These are phyloP conservation scores for Stramonita haemastoma DNA, from an alignment of 2,888 invertebrate species.

Conservation along the genomic window DNA sequence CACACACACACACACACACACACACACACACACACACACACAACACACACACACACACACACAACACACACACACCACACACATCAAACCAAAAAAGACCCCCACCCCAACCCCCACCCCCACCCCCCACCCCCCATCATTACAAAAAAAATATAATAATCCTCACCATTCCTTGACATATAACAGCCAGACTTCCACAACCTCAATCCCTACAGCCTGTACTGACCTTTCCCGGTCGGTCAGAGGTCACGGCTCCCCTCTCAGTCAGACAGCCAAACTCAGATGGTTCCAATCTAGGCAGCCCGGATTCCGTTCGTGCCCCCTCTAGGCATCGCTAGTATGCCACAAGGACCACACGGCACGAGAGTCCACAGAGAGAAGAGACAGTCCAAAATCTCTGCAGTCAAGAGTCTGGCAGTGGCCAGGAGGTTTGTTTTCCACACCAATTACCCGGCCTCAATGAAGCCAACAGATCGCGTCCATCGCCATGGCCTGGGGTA, in stretches of 20 bases:
- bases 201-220: not conserved
- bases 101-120: no score
- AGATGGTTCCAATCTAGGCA: no score
- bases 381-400: not conserved
- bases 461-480: constrained; percentile 35
- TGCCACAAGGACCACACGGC: no score
- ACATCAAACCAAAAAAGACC: not conserved
- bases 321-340: not conserved
- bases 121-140: no score
- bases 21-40: no score
- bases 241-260: not conserved
- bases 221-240: not conserved
- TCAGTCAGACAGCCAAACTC: not conserved
- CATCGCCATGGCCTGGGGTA: not conserved
- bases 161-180: no score
- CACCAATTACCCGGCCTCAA: constrained; percentile 23
- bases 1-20: not conserved
- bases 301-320: not conserved
- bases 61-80: not conserved
- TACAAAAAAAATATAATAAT: no score
- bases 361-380: no score
- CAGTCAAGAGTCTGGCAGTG: not conserved
- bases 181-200: no score
- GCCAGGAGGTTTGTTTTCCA: constrained; percentile 27
- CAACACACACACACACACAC: not conserved